Conservation (phyloP, 1,140 invertebrate species). For the Cylas formicarius region DNA sequence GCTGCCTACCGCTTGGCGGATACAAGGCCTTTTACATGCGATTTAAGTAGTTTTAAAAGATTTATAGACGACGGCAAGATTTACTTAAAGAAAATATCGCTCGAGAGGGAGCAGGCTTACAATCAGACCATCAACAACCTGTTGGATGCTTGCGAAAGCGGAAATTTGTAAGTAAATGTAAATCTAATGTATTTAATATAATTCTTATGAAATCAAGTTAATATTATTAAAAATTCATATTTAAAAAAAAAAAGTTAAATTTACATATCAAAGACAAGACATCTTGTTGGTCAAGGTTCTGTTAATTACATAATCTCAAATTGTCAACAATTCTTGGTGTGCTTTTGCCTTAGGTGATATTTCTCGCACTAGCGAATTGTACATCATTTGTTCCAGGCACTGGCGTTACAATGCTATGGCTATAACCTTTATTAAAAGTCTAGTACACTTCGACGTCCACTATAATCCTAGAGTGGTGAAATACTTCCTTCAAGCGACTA, state of each 20-base stretch:
- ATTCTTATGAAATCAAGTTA: constrained; percentile 1
- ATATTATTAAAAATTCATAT: constrained; percentile 1
- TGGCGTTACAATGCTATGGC: constrained; percentile 74
- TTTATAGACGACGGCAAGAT: constrained; percentile 43
- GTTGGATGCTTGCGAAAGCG: constrained; percentile 54
- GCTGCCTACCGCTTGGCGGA: constrained; percentile 46
- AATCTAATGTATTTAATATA: too few relatives aligned
- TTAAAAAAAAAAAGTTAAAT: background rate
- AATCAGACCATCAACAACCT: constrained; percentile 55
- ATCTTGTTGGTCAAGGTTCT: too few relatives aligned
- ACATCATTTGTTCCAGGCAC: constrained; percentile 51
- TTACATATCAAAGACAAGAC: background rate
- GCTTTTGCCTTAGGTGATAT: too few relatives aligned
- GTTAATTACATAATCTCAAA: too few relatives aligned
- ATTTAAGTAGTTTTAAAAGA: constrained; percentile 35
- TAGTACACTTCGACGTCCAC: constrained; percentile 63
- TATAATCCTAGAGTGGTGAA: constrained; percentile 57
- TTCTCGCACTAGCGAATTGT: too few relatives aligned
- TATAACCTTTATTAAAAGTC: constrained; percentile 60
- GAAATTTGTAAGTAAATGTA: constrained; percentile 59
- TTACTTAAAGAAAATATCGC: constrained; percentile 41
- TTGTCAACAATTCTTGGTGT: too few relatives aligned
- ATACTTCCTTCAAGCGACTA: constrained; percentile 59
- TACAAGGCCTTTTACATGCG: constrained; percentile 28
- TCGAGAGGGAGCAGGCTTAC: constrained; percentile 51